phyloP scores from a whole-genome alignment of 1,140 invertebrate species.

The Drosophila simulans region DNA sequence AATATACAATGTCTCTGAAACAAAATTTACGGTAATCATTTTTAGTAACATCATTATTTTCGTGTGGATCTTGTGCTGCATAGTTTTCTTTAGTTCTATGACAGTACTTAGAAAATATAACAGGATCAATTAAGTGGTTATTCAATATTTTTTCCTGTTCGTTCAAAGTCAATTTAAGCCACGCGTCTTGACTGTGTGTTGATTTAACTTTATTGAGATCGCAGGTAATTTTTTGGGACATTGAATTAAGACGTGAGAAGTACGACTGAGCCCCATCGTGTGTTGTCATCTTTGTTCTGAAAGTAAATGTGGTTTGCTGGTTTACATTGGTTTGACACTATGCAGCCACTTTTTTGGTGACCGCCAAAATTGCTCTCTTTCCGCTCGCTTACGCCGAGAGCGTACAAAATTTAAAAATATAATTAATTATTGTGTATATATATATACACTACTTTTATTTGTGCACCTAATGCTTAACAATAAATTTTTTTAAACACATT shows the following conservation, averaged over 20 bases:
- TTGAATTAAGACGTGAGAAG: conserved; percentile 67
- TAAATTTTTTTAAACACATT: too few relatives aligned
- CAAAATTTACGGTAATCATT: neutral
- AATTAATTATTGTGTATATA: too few relatives aligned
- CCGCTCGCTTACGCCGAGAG: too few relatives aligned
- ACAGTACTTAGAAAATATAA: conserved; percentile 58
- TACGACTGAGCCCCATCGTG: conserved; percentile 41
- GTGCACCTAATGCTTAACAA: too few relatives aligned
- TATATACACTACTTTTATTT: too few relatives aligned
- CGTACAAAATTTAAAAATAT: too few relatives aligned
- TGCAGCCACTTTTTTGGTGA: too few relatives aligned
- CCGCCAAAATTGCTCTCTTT: too few relatives aligned
- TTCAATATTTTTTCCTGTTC: conserved; percentile 67
- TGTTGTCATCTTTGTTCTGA: conserved; percentile 38
- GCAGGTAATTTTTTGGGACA: conserved; percentile 61
- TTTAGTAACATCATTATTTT: neutral
- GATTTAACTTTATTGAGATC: conserved; percentile 59
- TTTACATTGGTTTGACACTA: too few relatives aligned
- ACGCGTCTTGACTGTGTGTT: conserved; percentile 43
- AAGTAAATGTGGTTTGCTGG: neutral
- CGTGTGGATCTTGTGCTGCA: neutral
- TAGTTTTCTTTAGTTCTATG: conserved; percentile 1
- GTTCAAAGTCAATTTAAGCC: conserved; percentile 40
- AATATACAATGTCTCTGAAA: conserved; percentile 26
- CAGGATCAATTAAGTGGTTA: conserved; percentile 61